phyloP scores from a whole-genome alignment of 2,888 invertebrate species.

The Coecobrya sp. region DNA sequence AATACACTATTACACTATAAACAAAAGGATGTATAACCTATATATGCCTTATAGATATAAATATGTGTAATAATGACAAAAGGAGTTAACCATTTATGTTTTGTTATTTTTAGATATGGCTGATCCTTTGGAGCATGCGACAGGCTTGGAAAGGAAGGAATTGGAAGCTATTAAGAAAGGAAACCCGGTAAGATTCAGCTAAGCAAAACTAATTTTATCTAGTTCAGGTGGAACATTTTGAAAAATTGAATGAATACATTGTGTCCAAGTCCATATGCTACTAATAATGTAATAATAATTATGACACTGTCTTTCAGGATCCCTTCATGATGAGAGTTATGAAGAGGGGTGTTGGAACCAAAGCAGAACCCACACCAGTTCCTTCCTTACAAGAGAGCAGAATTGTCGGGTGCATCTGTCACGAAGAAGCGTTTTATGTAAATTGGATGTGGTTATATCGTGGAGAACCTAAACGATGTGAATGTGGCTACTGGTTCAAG shows the following conservation, averaged over 20 bases:
- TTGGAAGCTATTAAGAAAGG: conserved; percentile 95
- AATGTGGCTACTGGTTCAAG: conserved; percentile 99
- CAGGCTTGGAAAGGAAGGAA: conserved; percentile 97
- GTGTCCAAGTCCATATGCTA: too few relatives aligned
- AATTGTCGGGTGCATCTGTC: conserved; percentile 98
- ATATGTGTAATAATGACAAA: too few relatives aligned
- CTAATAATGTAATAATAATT: background rate
- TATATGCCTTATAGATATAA: too few relatives aligned
- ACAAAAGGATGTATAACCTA: too few relatives aligned
- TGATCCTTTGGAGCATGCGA: conserved; percentile 97
- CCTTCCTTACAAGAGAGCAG: conserved; percentile 97
- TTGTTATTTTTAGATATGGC: conserved; percentile 91
- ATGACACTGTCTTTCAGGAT: conserved; percentile 87
- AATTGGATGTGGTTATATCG: conserved; percentile 98
- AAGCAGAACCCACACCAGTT: conserved; percentile 95
- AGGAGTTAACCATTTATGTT: too few relatives aligned
- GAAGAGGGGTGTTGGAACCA: conserved; percentile 94
- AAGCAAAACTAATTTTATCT: too few relatives aligned
- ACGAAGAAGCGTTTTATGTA: conserved; percentile 96
- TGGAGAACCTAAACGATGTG: conserved; percentile 96
- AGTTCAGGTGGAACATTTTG: too few relatives aligned
- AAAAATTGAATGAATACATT: too few relatives aligned
- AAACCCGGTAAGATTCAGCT: conserved; percentile 92
- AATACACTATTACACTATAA: too few relatives aligned
- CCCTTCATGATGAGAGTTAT: conserved; percentile 92